Evolutionary conservation across 2,113 vertebrate species (phyloP).

Genomic region (Laticauda laticaudata): DNA sequence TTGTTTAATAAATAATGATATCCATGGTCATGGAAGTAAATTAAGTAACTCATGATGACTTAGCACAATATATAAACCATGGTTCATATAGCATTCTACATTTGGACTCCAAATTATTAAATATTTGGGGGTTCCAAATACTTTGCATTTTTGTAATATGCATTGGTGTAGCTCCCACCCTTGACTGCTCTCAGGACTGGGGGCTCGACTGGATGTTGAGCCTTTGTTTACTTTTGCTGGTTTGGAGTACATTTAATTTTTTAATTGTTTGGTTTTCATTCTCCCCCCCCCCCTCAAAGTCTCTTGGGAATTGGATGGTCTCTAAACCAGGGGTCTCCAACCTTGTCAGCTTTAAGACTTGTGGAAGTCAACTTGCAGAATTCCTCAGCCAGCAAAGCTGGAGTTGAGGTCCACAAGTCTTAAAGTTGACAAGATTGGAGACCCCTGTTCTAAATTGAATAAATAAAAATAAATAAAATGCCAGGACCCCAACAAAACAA

Average conservation of each 20-base stretch:
- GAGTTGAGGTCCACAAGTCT: too few relatives aligned
- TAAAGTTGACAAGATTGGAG: too few relatives aligned
- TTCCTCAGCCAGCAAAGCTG: too few relatives aligned
- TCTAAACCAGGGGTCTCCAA: too few relatives aligned
- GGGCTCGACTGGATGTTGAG: neutral
- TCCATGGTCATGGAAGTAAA: neutral
- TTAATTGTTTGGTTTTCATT: neutral
- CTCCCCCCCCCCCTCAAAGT: rapidly evolving
- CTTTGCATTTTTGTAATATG: neutral
- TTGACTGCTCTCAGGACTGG: neutral
- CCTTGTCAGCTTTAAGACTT: too few relatives aligned
- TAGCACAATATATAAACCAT: neutral
- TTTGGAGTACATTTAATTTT: neutral
- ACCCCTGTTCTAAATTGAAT: neutral
- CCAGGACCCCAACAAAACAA: neutral
- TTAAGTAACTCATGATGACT: neutral
- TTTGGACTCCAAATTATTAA: neutral
- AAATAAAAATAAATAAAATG: neutral
- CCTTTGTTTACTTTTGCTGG: neutral
- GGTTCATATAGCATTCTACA: neutral
- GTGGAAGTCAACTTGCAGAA: too few relatives aligned
- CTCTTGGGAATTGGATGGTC: neutral
- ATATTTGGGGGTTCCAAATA: neutral
- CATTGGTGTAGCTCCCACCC: neutral
- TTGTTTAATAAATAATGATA: neutral